Percentiles rank a stretch among this genome's conserved stretches.
Evolutionary conservation across 2,113 vertebrate species (phyloP).

Genomic region (Taurulus bubalis): DNA sequence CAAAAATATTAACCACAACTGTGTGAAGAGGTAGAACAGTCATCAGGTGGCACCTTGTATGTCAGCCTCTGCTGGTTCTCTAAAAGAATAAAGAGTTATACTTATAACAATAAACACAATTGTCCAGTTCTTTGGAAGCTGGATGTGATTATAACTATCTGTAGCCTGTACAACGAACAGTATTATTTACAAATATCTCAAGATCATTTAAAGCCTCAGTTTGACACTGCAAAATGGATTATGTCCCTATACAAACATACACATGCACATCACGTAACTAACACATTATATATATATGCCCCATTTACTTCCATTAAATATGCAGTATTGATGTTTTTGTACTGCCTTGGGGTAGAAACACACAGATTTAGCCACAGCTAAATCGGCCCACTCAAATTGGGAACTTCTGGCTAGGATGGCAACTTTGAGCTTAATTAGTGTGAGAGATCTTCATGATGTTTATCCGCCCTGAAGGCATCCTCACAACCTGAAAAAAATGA

Average conservation of each 20-base stretch:
- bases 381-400: constrained; percentile 53
- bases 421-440: constrained; percentile 65
- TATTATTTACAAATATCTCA: constrained; percentile 17
- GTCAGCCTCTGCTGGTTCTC: no score
- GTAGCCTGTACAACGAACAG: constrained; percentile 11
- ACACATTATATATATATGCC: constrained; percentile 66
- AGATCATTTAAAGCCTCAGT: constrained; percentile 34
- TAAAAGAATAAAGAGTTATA: no score
- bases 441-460: constrained; percentile 58
- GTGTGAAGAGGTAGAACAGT: no score
- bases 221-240: constrained; percentile 45
- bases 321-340: constrained; percentile 70
- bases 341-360: constrained; percentile 56
- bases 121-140: constrained; percentile 11
- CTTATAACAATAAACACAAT: no score
- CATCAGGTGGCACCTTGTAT: no score
- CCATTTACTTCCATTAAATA: constrained; percentile 64
- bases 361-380: constrained; percentile 51
- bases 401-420: constrained; percentile 41
- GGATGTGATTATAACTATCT: constrained; percentile 24
- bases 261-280: constrained; percentile 41
- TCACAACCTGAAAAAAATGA: constrained; percentile 52
- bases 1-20: no score
- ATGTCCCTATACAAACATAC: constrained; percentile 29
- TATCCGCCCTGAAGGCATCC: constrained; percentile 47